phyloP scores from a whole-genome alignment of 2,888 invertebrate species.

The Callyntrura sp. region DNA sequence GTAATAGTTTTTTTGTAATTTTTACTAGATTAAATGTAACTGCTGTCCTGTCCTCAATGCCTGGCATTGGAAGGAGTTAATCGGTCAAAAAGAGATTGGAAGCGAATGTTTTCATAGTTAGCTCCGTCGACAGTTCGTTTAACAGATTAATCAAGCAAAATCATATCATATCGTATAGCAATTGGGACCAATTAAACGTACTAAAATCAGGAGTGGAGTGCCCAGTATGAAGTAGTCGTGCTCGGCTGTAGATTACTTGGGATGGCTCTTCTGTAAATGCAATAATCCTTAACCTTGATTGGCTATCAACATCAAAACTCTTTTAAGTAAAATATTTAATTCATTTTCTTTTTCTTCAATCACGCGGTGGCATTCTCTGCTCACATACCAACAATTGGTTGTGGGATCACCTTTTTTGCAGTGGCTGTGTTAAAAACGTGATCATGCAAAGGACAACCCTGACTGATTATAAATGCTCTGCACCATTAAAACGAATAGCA shows the following conservation, averaged over 20 bases:
- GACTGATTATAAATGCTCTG: conserved; percentile 64
- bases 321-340: background rate
- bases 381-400: background rate
- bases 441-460: conserved; percentile 73
- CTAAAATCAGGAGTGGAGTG: background rate
- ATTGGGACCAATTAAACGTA: background rate
- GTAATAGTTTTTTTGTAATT: background rate
- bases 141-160: background rate
- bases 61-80: no score
- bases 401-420: conserved; percentile 6
- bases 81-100: no score
- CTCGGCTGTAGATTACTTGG: no score
- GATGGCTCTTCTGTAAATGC: background rate
- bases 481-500: conserved; percentile 37
- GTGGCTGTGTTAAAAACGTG: conserved; percentile 58
- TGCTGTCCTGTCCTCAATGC: no score
- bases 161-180: background rate
- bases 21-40: no score
- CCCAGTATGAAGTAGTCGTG: background rate
- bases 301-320: background rate
- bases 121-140: background rate
- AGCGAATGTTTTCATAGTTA: background rate
- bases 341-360: conserved; percentile 7
- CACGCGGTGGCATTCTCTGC: background rate
- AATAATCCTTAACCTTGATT: background rate